Conservation (phyloP, 2,113 vertebrate genomes). For the Mus spicilegus region DNA sequence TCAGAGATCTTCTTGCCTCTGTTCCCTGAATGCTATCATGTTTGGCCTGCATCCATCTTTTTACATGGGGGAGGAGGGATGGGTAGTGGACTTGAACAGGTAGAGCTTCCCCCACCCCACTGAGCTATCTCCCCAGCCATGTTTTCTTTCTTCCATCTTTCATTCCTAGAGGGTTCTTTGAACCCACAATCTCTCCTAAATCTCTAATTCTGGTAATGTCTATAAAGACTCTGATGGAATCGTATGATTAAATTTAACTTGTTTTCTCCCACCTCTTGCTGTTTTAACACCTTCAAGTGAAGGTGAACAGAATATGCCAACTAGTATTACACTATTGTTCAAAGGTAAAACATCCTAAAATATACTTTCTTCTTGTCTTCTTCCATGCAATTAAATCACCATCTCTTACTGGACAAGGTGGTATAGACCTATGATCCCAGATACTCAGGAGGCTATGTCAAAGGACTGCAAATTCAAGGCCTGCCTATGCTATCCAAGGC, state of each 20-base stretch:
- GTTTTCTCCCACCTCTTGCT: not conserved
- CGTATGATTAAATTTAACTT: conserved; percentile 8
- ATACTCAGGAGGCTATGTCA: not conserved
- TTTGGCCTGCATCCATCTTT: not conserved
- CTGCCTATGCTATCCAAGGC: not conserved
- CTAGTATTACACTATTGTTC: not conserved
- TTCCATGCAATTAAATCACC: not conserved
- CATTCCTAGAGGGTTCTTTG: conserved; percentile 35
- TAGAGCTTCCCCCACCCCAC: too few species aligned
- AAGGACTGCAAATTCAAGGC: not conserved
- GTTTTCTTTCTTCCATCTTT: conserved; percentile 8
- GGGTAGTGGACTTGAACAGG: too few species aligned
- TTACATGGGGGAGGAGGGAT: not conserved
- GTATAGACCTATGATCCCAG: not conserved
- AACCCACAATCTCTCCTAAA: not conserved
- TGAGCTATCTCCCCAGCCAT: not conserved
- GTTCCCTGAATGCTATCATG: not conserved
- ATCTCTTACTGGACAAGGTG: not conserved
- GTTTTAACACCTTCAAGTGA: conserved; percentile 39
- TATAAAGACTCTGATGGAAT: not conserved
- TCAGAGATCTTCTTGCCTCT: not conserved
- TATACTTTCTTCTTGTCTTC: not conserved
- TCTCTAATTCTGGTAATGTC: not conserved
- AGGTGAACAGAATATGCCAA: not conserved
- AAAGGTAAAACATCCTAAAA: not conserved